These are phyloP conservation scores for Brachypodius melanocephalos DNA, from an alignment of 2,113 vertebrate species.

Conservation along the genomic window DNA sequence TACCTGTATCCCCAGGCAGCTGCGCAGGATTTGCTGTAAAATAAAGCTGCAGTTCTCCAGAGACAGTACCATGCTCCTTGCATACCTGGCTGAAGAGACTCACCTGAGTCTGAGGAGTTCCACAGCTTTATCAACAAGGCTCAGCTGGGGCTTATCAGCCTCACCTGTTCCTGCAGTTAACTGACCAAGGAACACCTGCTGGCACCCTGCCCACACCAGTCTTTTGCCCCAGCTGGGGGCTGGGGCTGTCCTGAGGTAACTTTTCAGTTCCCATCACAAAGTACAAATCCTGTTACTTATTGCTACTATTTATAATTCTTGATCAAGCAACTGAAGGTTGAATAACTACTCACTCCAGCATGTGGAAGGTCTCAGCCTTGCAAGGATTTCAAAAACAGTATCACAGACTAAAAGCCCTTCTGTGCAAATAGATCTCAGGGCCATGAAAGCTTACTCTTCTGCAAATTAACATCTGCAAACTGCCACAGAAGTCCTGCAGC, in stretches of 20 bases:
- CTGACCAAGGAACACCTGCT: neutral
- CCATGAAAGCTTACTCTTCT: neutral
- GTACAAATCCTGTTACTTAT: neutral
- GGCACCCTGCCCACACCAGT: neutral
- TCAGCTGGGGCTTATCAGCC: neutral
- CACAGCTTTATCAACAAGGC: rapidly evolving
- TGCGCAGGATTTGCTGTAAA: neutral
- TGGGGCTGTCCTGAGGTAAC: neutral
- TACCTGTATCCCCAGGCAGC: neutral
- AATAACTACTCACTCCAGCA: neutral
- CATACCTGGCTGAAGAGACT: rapidly evolving
- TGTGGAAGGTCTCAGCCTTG: neutral
- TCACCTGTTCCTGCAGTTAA: neutral
- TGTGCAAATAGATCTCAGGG: neutral
- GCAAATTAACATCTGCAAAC: neutral
- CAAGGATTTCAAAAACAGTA: neutral
- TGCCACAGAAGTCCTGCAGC: neutral
- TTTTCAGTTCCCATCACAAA: neutral
- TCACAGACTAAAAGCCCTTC: neutral
- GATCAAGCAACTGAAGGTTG: neutral
- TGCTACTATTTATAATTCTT: neutral
- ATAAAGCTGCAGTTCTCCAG: too few species aligned
- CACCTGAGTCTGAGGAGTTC: rapidly evolving
- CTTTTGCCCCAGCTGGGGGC: neutral
- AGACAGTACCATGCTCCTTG: rapidly evolving